Conservation (phyloP, 2,888 invertebrate species). For the Aporophyla lueneburgensis region DNA sequence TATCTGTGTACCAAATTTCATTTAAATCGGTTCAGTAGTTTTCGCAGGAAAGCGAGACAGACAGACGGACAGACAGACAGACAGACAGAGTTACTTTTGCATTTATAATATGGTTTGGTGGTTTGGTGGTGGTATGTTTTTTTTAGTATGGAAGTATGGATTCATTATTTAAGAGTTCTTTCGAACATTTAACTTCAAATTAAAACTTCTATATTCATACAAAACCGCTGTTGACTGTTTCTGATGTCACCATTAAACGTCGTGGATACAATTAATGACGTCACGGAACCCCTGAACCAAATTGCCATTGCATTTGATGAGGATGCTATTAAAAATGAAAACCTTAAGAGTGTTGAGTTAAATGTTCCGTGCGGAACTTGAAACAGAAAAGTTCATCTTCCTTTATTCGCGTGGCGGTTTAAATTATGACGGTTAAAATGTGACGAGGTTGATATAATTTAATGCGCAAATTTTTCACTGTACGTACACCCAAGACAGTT, state of each 20-base stretch:
- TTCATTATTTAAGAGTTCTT: not conserved
- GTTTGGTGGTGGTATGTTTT: no score
- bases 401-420: not conserved
- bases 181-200: not conserved
- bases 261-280: slow-evolving; percentile 24
- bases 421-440: not conserved
- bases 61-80: no score
- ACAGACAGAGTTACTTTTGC: no score
- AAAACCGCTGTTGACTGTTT: slow-evolving; percentile 3
- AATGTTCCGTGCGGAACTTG: slow-evolving; percentile 23
- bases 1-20: no score
- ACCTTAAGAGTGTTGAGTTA: slow-evolving; percentile 13
- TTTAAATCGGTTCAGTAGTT: no score
- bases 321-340: slow-evolving; percentile 12
- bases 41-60: no score
- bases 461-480: no score
- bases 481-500: no score
- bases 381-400: not conserved
- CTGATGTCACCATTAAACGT: slow-evolving; percentile 21
- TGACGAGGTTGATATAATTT: not conserved
- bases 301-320: slow-evolving; percentile 24
- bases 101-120: no score
- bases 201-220: slow-evolving; percentile 7
- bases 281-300: slow-evolving; percentile 27
- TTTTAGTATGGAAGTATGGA: no score